Base-by-base conservation (phyloP, 2,888 invertebrate species). In the Druceiella hillmani region DNA sequence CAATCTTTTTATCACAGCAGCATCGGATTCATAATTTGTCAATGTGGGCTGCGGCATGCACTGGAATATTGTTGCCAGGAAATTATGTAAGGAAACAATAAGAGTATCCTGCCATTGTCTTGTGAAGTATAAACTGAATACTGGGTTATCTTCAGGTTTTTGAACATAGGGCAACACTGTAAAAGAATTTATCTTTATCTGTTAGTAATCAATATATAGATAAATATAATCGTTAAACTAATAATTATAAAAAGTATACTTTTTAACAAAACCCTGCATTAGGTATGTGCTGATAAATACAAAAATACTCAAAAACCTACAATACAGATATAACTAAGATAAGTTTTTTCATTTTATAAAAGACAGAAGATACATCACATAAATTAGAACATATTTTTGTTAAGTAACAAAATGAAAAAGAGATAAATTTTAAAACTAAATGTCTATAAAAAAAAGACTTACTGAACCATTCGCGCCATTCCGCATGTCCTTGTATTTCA, bases 401-500 rank as follows among this genome's bases (percentile, higher is more conserved):
- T n/a, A n/a, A n/a, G n/a, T n/a, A n/a, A n/a, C n/a, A n/a, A n/a
- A n/a, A n/a, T n/a, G n/a, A n/a, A n/a, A n/a, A n/a, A n/a, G n/a
- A n/a, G n/a, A n/a, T n/a, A n/a, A n/a, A n/a, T n/a, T n/a, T n/a
- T n/a, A n/a, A n/a, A n/a, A n/a, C n/a, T n/a, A n/a, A n/a, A n/a
- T n/a, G n/a, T n/a, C n/a, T n/a, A n/a, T n/a, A n/a, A n/a, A 15
- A 7, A 9, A 32, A 26, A 25, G 38, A 75, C 82, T 75, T 79
- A 95, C 95, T 87, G 66, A 94, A 97, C 97, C 97, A 97, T 52
- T 97, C 97, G 57, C 86, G 90, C 92, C 95, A 97, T 59, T 97
- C 97, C 41, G 76, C 73, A 58, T 91, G 91, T 32, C 82, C 83
- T 57, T 93, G 92, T 29, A 97, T 62, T 52, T 94, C 92, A 10